Conservation (phyloP, 2,888 invertebrate genomes). For the Campoletis raptor region DNA sequence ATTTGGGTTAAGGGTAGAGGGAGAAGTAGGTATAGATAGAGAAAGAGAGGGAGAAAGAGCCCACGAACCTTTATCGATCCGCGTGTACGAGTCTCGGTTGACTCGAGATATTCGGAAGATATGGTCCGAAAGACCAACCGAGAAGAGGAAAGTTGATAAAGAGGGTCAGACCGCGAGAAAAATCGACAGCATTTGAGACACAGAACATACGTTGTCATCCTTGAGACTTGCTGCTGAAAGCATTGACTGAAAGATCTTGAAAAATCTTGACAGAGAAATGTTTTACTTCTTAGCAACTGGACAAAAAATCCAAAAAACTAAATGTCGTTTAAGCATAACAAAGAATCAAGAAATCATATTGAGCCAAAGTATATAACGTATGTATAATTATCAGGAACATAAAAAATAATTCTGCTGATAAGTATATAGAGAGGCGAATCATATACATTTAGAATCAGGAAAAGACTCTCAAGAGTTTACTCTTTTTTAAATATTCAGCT, state of each 20-base stretch:
- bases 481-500: background rate
- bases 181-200: conserved; percentile 26
- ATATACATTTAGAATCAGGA: background rate
- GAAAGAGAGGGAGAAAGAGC: conserved; percentile 43
- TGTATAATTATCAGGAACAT: background rate
- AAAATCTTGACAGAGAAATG: background rate
- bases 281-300: conserved; percentile 1
- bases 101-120: conserved; percentile 63
- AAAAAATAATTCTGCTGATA: background rate
- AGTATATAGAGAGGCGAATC: background rate
- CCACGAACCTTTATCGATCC: conserved; percentile 72
- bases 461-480: background rate
- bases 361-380: background rate
- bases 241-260: background rate
- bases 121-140: conserved; percentile 45
- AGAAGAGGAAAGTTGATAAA: conserved; percentile 58
- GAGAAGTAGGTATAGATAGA: conserved; percentile 52
- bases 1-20: conserved; percentile 73
- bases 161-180: conserved; percentile 40
- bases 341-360: conserved; percentile 4
- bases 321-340: background rate
- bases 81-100: conserved; percentile 63
- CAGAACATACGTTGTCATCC: conserved; percentile 4
- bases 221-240: background rate
- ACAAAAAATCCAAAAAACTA: background rate